These are phyloP conservation scores for Dryas iulia DNA, from an alignment of 1,140 invertebrate genomes.

Conservation along the genomic window DNA sequence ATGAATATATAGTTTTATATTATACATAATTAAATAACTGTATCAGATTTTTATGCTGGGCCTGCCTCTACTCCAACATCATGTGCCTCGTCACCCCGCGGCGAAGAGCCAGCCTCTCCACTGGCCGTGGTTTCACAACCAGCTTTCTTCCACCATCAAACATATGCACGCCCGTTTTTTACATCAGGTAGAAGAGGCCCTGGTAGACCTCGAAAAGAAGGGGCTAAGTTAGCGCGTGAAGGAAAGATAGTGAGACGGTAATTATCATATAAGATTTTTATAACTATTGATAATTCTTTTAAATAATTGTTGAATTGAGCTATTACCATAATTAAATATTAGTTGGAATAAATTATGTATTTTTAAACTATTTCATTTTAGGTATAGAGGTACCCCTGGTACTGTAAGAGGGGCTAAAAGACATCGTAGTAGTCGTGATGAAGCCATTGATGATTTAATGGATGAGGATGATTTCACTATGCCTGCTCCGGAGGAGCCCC, in stretches of 20 bases:
- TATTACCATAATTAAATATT: not conserved
- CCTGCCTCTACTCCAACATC: constrained; percentile 81
- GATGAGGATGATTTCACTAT: constrained; percentile 80
- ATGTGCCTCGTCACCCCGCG: constrained; percentile 79
- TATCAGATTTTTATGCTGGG: constrained; percentile 72
- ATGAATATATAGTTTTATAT: too few relatives aligned
- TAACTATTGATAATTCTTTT: not conserved
- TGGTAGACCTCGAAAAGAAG: constrained; percentile 86
- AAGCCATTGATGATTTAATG: constrained; percentile 78
- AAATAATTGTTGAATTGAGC: not conserved
- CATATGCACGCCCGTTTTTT: constrained; percentile 67
- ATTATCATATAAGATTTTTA: not conserved
- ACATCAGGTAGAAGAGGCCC: constrained; percentile 84
- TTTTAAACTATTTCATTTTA: constrained; percentile 24
- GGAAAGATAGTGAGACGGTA: constrained; percentile 74
- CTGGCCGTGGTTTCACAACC: constrained; percentile 55
- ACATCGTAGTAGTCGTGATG: constrained; percentile 76
- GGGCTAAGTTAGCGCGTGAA: constrained; percentile 74
- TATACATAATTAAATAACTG: not conserved
- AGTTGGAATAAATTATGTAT: not conserved
- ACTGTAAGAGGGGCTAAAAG: constrained; percentile 73
- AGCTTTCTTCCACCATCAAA: constrained; percentile 64
- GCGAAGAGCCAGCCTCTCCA: constrained; percentile 78
- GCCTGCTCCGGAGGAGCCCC: constrained; percentile 83
- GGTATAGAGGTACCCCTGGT: constrained; percentile 71